Evolutionary conservation across 2,113 vertebrate species (phyloP).

Genomic region (Pteruthius melanotis): DNA sequence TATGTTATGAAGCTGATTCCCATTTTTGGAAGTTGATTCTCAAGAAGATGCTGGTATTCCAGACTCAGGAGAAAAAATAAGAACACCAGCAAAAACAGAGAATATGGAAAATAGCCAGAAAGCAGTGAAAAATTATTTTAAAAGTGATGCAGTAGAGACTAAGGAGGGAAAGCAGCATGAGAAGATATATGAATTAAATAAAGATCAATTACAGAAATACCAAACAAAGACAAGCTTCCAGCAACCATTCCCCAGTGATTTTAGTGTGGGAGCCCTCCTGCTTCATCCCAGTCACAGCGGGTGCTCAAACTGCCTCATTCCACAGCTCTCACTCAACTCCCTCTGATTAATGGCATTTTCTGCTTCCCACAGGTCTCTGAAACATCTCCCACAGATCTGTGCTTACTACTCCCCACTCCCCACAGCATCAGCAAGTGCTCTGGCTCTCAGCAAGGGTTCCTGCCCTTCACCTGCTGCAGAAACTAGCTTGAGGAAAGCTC

Average conservation of each 20-base stretch:
- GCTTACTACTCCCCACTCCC: background rate
- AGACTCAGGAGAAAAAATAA: background rate
- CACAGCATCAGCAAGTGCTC: no score
- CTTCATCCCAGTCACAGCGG: background rate
- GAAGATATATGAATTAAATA: background rate
- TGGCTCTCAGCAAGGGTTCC: background rate
- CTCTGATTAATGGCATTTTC: background rate
- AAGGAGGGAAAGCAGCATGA: background rate
- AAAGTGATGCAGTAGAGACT: background rate
- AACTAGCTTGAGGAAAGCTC: background rate
- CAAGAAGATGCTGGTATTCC: background rate
- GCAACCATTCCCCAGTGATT: background rate
- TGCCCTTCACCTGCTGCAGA: background rate
- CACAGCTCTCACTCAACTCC: background rate
- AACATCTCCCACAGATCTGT: background rate
- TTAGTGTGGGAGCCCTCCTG: background rate
- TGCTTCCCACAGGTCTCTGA: accelerated
- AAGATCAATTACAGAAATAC: background rate
- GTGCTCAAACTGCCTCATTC: background rate
- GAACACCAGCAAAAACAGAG: background rate
- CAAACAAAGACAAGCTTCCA: background rate
- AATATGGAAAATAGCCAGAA: background rate
- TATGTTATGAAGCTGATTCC: background rate
- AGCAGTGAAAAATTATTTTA: background rate
- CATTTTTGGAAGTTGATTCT: background rate